A percentile compares a stretch with the other conserved stretches of the same genome.
Conservation (phyloP, 2,113 vertebrate genomes). For the Tylochromis polylepis region DNA sequence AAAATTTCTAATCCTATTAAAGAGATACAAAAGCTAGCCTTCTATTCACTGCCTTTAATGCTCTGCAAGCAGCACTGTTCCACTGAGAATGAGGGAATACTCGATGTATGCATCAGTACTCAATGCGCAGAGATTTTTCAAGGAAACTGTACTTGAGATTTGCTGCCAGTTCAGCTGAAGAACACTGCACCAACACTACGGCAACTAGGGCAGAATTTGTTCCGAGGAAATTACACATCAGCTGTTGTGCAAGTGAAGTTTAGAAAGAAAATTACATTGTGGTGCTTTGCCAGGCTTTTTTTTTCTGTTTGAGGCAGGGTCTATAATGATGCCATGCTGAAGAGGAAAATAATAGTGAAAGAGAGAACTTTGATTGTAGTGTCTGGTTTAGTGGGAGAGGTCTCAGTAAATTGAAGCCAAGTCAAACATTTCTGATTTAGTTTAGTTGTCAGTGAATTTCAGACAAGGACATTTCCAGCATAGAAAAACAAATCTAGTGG, state of each 20-base stretch:
- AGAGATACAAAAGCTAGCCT: not conserved
- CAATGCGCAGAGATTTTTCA: not conserved
- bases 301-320: not conserved
- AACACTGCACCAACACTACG: not conserved
- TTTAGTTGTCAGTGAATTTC: not conserved
- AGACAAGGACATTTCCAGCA: not conserved
- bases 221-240: not conserved
- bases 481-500: not conserved
- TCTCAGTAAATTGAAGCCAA: not conserved
- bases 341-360: not conserved
- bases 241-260: not conserved
- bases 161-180: not conserved
- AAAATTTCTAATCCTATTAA: conserved; percentile 35
- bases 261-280: not conserved
- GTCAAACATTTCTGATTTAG: not conserved
- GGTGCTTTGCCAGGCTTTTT: not conserved
- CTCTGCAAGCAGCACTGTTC: not conserved
- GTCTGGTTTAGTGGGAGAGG: not conserved
- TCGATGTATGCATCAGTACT: not conserved
- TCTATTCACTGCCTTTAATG: not conserved
- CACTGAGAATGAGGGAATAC: not conserved
- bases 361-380: not conserved
- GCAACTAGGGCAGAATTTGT: not conserved
- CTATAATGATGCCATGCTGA: not conserved
- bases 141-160: not conserved